Evolutionary conservation across 2,888 invertebrate species (phyloP).

Genomic region (Colostygia pectinataria): DNA sequence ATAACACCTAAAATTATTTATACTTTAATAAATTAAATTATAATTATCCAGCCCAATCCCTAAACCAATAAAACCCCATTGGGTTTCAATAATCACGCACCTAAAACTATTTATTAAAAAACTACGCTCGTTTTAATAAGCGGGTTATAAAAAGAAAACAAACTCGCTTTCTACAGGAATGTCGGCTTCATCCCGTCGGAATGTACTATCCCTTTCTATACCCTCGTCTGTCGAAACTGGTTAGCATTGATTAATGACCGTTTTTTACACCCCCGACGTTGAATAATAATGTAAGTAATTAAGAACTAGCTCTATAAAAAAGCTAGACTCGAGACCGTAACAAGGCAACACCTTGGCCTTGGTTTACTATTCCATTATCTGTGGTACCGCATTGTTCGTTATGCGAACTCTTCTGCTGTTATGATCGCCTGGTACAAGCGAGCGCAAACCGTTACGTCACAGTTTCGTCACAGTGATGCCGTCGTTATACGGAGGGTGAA

Average conservation of each 20-base stretch:
- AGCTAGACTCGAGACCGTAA: background rate
- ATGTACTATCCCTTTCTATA: constrained; percentile 67
- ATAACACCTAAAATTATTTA: constrained; percentile 37
- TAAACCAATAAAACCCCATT: constrained; percentile 31
- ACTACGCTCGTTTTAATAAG: constrained; percentile 52
- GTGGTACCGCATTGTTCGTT: constrained; percentile 12
- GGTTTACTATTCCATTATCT: background rate
- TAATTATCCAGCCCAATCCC: constrained; percentile 25
- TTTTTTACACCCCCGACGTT: constrained; percentile 50
- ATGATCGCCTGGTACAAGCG: constrained; percentile 36
- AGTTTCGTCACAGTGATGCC: constrained; percentile 26
- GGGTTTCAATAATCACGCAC: constrained; percentile 46
- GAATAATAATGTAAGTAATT: constrained; percentile 63
- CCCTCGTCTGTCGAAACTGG: constrained; percentile 54
- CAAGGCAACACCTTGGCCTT: background rate
- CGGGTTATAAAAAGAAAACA: constrained; percentile 56
- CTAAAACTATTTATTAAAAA: constrained; percentile 47
- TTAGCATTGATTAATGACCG: constrained; percentile 72
- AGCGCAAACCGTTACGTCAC: constrained; percentile 37
- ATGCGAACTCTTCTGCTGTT: constrained; percentile 17
- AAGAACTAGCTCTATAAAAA: constrained; percentile 32
- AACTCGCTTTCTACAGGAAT: constrained; percentile 70
- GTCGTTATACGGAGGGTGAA: constrained; percentile 14
- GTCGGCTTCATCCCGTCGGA: constrained; percentile 58
- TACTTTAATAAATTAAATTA: constrained; percentile 34